A percentile compares a stretch with the other conserved stretches of the same genome.
These are phyloP conservation scores for Operophtera brumata DNA, from an alignment of 2,888 invertebrate genomes.

Conservation along the genomic window DNA sequence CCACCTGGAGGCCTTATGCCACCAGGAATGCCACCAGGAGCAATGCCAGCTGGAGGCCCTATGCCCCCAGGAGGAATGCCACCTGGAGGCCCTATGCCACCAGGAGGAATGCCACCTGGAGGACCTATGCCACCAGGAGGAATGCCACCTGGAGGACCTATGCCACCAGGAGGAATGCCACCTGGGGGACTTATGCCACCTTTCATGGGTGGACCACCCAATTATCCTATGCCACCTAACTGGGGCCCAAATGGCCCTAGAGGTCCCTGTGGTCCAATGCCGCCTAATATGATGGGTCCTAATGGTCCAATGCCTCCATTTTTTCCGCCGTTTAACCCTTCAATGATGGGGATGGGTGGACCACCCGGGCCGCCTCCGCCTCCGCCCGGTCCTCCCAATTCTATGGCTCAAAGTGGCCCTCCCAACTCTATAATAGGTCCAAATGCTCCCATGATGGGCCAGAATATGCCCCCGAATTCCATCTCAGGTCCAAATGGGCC, in stretches of 20 bases:
- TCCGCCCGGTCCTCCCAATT: slow-evolving; percentile 52
- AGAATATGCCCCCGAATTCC: slow-evolving; percentile 42
- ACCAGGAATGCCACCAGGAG: slow-evolving; percentile 6
- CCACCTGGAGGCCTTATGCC: slow-evolving; percentile 1
- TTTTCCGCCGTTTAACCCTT: slow-evolving; percentile 47
- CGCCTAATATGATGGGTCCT: slow-evolving; percentile 54
- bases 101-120: too few relatives aligned
- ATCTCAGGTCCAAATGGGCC: slow-evolving; percentile 39
- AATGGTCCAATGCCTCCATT: slow-evolving; percentile 57
- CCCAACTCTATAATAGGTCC: slow-evolving; percentile 50
- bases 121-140: too few relatives aligned
- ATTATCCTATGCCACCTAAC: slow-evolving; percentile 66
- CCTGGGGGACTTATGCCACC: slow-evolving; percentile 29
- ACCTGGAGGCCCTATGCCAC: too few relatives aligned
- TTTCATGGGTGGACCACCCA: slow-evolving; percentile 62
- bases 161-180: slow-evolving; percentile 11
- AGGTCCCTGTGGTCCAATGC: slow-evolving; percentile 50
- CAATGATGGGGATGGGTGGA: slow-evolving; percentile 45
- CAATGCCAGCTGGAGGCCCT: not conserved
- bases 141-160: slow-evolving; percentile 37
- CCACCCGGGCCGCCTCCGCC: slow-evolving; percentile 39
- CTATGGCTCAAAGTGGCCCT: slow-evolving; percentile 52
- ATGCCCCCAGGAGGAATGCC: slow-evolving; percentile 51
- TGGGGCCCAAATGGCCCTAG: slow-evolving; percentile 67
- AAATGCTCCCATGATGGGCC: slow-evolving; percentile 55